These are phyloP conservation scores for Alligator sinensis DNA, from an alignment of 2,113 vertebrate species.

Conservation along the genomic window DNA sequence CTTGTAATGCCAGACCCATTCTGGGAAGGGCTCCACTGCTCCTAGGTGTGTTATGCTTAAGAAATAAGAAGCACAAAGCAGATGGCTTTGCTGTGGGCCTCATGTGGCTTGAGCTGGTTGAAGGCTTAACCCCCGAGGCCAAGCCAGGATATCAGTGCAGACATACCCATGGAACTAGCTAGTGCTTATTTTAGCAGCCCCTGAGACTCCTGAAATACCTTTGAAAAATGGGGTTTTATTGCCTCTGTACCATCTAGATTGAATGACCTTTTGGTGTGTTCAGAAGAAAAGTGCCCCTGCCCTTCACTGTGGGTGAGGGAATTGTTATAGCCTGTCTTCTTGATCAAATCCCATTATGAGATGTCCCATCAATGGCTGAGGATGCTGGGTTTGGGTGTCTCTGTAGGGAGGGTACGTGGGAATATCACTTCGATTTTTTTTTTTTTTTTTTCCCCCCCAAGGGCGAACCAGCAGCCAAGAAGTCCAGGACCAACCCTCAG, in stretches of 20 bases:
- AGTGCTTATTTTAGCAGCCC: not conserved
- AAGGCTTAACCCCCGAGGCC: too few species aligned
- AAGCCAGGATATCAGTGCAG: too few species aligned
- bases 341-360: not conserved
- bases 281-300: not conserved
- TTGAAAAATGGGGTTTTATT: not conserved
- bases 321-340: not conserved
- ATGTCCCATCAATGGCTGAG: not conserved
- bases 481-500: constrained; percentile 90
- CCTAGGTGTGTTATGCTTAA: too few species aligned
- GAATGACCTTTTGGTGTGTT: not conserved
- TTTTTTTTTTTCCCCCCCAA: constrained; percentile 39
- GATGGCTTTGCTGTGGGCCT: too few species aligned
- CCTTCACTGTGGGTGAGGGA: not conserved
- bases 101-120: too few species aligned
- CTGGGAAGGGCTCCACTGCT: too few species aligned
- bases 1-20: too few species aligned
- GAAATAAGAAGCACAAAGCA: too few species aligned
- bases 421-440: fast-evolving
- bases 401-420: not conserved
- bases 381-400: not conserved
- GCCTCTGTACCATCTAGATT: too few species aligned
- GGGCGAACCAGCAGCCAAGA: constrained; percentile 91
- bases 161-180: too few species aligned
- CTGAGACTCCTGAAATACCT: not conserved